Evolutionary conservation across 2,888 invertebrate genomes (phyloP).

Genomic region (Amaurobius ferox): DNA sequence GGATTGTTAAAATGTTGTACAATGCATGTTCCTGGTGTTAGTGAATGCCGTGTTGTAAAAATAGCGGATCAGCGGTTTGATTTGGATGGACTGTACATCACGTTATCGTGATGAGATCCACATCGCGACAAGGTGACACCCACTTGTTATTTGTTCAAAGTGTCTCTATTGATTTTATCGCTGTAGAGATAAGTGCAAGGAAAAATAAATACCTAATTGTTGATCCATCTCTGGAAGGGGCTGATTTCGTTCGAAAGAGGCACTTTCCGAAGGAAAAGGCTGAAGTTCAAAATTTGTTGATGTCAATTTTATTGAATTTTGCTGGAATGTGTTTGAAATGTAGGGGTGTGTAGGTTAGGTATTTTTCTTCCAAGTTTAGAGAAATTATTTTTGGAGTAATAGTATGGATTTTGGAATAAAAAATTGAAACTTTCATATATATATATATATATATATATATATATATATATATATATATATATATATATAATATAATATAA

Average conservation of each 20-base stretch:
- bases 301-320: constrained; percentile 2
- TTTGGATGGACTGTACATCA: background rate
- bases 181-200: background rate
- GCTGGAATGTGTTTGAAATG: background rate
- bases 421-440: too few relatives aligned
- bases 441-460: too few relatives aligned
- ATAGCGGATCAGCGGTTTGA: background rate
- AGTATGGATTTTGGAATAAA: too few relatives aligned
- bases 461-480: too few relatives aligned
- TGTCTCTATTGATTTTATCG: background rate
- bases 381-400: too few relatives aligned
- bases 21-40: background rate
- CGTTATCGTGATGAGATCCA: background rate
- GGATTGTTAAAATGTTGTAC: too few relatives aligned
- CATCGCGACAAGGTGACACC: background rate
- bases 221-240: background rate
- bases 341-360: background rate
- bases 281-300: background rate
- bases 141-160: background rate
- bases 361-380: too few relatives aligned
- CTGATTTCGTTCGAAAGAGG: background rate
- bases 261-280: background rate
- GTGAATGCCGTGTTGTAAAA: background rate
- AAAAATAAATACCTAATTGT: background rate
- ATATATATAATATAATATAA: too few relatives aligned